Percentiles rank a stretch among this genome's conserved stretches.
phyloP scores from a whole-genome alignment of 2,113 vertebrate genomes.

The Hemichromis elongatus region DNA sequence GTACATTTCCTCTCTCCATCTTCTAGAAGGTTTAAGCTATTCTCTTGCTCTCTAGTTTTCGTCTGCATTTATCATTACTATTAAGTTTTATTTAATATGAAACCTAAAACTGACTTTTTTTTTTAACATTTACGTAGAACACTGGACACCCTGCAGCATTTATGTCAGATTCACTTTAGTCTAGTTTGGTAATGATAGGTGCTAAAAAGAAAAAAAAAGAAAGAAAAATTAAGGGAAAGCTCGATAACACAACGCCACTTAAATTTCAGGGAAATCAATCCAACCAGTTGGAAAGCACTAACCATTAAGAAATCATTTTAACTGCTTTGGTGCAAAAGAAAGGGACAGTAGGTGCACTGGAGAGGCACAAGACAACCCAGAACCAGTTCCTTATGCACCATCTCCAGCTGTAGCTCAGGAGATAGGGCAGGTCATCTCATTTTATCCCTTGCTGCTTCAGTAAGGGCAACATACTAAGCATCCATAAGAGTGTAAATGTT shows the following conservation, averaged over 20 bases:
- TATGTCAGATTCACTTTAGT: not conserved
- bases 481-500: not conserved
- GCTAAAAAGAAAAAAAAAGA: not conserved
- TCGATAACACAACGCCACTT: not conserved
- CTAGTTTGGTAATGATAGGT: not conserved
- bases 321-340: not conserved
- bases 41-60: not conserved
- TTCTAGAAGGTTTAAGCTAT: not conserved
- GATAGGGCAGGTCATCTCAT: not conserved
- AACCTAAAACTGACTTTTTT: not conserved
- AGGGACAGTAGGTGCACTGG: not conserved
- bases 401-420: not conserved
- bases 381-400: not conserved
- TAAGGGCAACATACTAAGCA: not conserved
- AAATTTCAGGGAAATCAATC: not conserved
- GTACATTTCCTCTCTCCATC: not conserved
- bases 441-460: not conserved
- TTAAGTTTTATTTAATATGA: not conserved
- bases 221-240: not conserved
- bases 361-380: not conserved
- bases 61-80: not conserved
- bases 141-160: not conserved
- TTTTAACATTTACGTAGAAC: not conserved
- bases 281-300: not conserved
- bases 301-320: not conserved